These are phyloP conservation scores for Melanostoma scalare DNA, from an alignment of 2,888 invertebrate genomes.

Conservation along the genomic window DNA sequence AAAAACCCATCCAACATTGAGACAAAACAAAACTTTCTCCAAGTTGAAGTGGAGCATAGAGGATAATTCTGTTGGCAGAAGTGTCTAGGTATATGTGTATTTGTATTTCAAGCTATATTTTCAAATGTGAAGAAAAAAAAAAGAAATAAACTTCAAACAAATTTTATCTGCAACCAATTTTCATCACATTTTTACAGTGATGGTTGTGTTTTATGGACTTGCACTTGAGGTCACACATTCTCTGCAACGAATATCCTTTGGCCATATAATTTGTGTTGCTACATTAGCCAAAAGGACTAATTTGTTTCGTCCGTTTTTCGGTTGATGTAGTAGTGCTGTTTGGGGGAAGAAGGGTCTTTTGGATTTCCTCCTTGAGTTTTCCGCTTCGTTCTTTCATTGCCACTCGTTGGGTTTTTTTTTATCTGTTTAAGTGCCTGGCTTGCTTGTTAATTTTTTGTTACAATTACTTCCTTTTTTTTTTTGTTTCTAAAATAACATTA, in stretches of 20 bases:
- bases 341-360: background rate
- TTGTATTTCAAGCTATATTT: conserved; percentile 3
- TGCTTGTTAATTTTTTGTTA: conserved; percentile 26
- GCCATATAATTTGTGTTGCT: conserved; percentile 49
- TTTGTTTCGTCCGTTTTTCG: conserved; percentile 41
- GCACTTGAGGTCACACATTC: conserved; percentile 35
- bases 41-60: conserved; percentile 30
- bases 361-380: conserved; percentile 41
- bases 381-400: conserved; percentile 33
- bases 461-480: background rate
- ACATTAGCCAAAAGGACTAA: conserved; percentile 65
- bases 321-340: background rate
- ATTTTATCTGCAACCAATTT: conserved; percentile 72
- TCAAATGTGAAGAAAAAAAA: conserved; percentile 1
- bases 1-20: conserved; percentile 28
- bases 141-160: conserved; percentile 63
- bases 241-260: conserved; percentile 33
- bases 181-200: conserved; percentile 61
- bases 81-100: conserved; percentile 10
- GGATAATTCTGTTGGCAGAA: conserved; percentile 63
- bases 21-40: conserved; percentile 45
- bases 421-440: conserved; percentile 29
- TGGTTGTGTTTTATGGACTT: conserved; percentile 41
- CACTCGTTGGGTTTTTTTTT: conserved; percentile 21
- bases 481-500: conserved; percentile 33